Evolutionary conservation across 2,888 invertebrate species (phyloP).

Genomic region (Cerastis leucographa): DNA sequence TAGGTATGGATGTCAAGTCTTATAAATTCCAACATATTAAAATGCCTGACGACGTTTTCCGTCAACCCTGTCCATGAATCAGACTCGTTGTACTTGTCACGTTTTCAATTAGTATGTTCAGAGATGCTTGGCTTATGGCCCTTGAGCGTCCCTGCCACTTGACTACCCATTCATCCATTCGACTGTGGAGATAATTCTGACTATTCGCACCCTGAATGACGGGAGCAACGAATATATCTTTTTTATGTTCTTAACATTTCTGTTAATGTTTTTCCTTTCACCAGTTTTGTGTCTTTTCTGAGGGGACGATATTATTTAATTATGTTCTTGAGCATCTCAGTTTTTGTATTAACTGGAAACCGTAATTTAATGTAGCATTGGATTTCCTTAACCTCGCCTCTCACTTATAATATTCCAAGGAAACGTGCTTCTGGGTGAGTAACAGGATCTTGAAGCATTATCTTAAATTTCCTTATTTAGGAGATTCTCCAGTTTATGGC

Average conservation of each 20-base stretch:
- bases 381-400: conserved; percentile 22
- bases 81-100: conserved; percentile 79
- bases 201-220: conserved; percentile 62
- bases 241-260: conserved; percentile 59
- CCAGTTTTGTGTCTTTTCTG: conserved; percentile 32
- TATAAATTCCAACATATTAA: conserved; percentile 23
- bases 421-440: conserved; percentile 21
- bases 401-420: conserved; percentile 28
- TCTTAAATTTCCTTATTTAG: conserved; percentile 45
- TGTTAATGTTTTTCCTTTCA: conserved; percentile 49
- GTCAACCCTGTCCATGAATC: conserved; percentile 69
- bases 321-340: conserved; percentile 18
- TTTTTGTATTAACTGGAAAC: background rate
- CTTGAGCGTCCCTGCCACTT: conserved; percentile 70
- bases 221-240: conserved; percentile 58
- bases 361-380: conserved; percentile 10
- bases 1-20: background rate
- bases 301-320: conserved; percentile 33
- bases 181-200: conserved; percentile 64
- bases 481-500: conserved; percentile 46
- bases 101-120: conserved; percentile 87
- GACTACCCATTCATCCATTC: conserved; percentile 61
- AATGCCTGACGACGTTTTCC: conserved; percentile 14
- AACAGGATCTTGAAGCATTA: conserved; percentile 39
- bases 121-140: conserved; percentile 77